Base-by-base conservation (phyloP, 2,888 invertebrate genomes). In the Suillia variegata region DNA sequence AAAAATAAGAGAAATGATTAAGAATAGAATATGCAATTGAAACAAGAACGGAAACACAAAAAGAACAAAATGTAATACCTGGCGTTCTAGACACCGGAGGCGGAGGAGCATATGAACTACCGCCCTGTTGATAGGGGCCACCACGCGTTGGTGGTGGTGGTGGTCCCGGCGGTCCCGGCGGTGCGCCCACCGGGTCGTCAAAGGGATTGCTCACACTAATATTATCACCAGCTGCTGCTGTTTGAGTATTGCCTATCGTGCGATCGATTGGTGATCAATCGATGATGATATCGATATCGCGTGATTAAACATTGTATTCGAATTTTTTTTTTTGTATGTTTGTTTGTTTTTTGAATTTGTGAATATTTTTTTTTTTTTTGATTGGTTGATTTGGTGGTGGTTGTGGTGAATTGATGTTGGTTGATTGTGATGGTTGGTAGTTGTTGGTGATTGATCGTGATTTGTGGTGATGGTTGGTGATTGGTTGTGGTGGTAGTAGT, bases 121-220 rank as follows among this genome's bases (percentile, higher is more conserved):
- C 74, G 83, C 76, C 75, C 65, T 71, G 72, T 68, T 78, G 80
- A 77, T 79, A 80, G 70, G 80, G 78, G 71, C 72, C 73, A 70
- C 70, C 71, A 70, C 69, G 67, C 56, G 68, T 68, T 52, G 76
- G 70, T 24, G 66, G 57, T 38, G 65, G 59, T 63, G 68, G 72
- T 57, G 63, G 68, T 68, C 72, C 72, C 60, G 79, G 77, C 70
- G 72, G 72, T 70, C 71, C 71, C 58, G 70, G 66, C 50, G 72
- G 62, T 5, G 34, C 34, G 58, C 60, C 60, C 34, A 82, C 82
- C 67, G 86, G 85, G 86, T 92, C 92, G 84, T 92, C 92, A 86
- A 92, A 92, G 73, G 92, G 92, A 86, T 92, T 92, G 83, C 90
- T 91, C 83, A 91, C 91, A 87, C 87, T 91, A 81, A 92, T 88